Base-by-base conservation (phyloP, 2,888 invertebrate species). In the Idaea biselata region DNA sequence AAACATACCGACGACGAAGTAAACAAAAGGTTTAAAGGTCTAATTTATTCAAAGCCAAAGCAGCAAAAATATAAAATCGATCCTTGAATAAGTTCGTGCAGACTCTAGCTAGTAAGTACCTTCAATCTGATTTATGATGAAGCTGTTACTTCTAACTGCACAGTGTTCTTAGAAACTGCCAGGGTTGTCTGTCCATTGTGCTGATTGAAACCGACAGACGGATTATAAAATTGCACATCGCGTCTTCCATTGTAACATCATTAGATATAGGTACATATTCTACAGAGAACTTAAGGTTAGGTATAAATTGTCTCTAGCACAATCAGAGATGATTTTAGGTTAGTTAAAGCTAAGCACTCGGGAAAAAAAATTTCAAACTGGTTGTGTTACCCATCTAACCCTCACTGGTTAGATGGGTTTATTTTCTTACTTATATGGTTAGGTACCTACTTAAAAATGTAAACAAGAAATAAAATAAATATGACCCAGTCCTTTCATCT, bases 181-280 rank as follows among this genome's bases (percentile, higher is more conserved):
- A 60, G 61, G 63, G 63, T 55, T 60, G 58, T 63, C 62, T 44
- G 55, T 16, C 53, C 55, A 57, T 62, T 61, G 64, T 31, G 58
- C 58, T 68, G 66, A 69, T 66, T 65, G 68, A 68, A 63, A 67
- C 61, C 63, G 68, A 68, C 64, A 64, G 64, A 64, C 63, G 65
- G 58, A 65, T 66, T 63, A 65, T 59, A 66, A 65, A 56, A 65
- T 65, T 64, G 59, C 61, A 61, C 18, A 33, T 60, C 59, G 18
- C 33, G 32, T 61, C 62, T 60, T 63, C 62, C 59, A 60, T 53
- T 59, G 67, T 62, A 58, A 60, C 8, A 44, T 8, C 44, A 44
- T 44, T 44, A 44, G 44, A 44, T 44, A 44, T 44, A 44, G 11
- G 14, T 44, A 14, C 11, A 44, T 44, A 11, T 11, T 25, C 1